Conservation (phyloP, 2,113 vertebrate genomes). For the Dascyllus trimaculatus region DNA sequence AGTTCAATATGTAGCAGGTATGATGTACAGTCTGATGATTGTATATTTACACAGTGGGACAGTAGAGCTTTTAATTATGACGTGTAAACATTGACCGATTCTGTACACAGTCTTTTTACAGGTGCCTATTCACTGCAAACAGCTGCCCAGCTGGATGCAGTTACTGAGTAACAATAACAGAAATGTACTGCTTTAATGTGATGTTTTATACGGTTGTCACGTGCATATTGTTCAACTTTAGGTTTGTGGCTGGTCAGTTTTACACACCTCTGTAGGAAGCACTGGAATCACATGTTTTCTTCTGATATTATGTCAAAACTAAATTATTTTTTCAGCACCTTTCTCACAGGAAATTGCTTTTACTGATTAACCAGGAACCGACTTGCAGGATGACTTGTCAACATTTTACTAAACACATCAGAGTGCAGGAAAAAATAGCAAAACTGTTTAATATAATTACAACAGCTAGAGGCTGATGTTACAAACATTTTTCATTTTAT, state of each 20-base stretch:
- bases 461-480: too few relatives aligned
- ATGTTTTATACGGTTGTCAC: neutral
- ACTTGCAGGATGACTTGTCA: too few relatives aligned
- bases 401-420: too few relatives aligned
- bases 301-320: neutral
- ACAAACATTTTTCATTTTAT: too few relatives aligned
- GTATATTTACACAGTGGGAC: neutral
- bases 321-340: neutral
- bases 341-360: too few relatives aligned
- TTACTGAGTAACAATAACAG: neutral
- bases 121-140: slow-evolving; percentile 4
- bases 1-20: too few relatives aligned
- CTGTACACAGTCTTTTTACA: neutral
- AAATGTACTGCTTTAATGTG: neutral
- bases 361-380: too few relatives aligned
- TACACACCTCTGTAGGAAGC: neutral
- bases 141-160: slow-evolving; percentile 6
- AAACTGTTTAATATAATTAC: too few relatives aligned
- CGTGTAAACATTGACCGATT: slow-evolving; percentile 19
- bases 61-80: neutral
- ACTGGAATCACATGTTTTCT: neutral
- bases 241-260: neutral
- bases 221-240: neutral
- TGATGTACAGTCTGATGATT: too few relatives aligned
- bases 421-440: too few relatives aligned